Percentiles rank a stretch among this genome's conserved stretches.
Evolutionary conservation across 2,888 invertebrate species (phyloP).

Genomic region (Caenorhabditis parvicauda): DNA sequence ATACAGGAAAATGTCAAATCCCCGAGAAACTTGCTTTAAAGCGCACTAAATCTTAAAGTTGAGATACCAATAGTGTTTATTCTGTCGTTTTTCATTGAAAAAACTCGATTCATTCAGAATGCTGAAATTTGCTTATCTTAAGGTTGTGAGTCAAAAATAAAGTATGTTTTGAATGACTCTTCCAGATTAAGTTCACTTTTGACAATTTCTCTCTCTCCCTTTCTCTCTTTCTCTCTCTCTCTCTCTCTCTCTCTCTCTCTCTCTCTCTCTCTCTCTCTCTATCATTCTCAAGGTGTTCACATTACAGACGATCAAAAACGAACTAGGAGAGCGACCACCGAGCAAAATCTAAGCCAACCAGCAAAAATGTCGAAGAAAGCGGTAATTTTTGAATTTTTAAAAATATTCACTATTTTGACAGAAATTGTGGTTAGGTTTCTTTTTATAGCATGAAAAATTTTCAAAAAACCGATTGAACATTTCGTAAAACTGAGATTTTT

Average conservation of each 20-base stretch:
- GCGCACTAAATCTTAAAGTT: constrained; percentile 11
- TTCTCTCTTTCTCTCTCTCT: neutral
- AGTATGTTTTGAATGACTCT: neutral
- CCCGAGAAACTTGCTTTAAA: too few relatives aligned
- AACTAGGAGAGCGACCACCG: neutral
- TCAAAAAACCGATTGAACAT: neutral
- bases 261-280: neutral
- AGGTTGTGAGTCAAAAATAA: neutral
- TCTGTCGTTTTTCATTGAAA: too few relatives aligned
- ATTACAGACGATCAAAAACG: neutral
- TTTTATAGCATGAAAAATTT: neutral
- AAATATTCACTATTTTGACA: neutral
- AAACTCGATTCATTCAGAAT: too few relatives aligned
- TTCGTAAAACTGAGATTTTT: too few relatives aligned
- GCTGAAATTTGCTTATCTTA: neutral
- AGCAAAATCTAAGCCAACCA: neutral
- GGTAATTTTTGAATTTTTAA: constrained; percentile 15
- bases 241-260: neutral
- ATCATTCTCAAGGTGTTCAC: constrained; percentile 8
- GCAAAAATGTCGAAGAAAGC: constrained; percentile 37
- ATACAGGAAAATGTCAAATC: too few relatives aligned
- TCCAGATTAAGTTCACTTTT: constrained; percentile 7
- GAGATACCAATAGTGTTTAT: constrained; percentile 3
- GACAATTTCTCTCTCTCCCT: too few relatives aligned
- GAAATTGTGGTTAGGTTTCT: neutral